phyloP scores from a whole-genome alignment of 2,113 vertebrate species.

The Piprites chloris region DNA sequence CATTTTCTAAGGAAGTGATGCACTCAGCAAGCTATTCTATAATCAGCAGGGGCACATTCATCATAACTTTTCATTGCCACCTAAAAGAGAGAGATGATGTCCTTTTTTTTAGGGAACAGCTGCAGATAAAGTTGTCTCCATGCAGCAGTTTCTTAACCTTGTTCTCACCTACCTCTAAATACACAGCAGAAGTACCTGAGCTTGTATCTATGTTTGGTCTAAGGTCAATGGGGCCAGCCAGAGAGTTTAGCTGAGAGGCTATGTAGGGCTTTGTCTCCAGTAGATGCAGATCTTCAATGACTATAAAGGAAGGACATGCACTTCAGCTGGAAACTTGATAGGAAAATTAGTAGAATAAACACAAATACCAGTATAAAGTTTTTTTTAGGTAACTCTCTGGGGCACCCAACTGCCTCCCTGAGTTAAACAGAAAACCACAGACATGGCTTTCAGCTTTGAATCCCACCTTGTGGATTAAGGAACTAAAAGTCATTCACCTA shows the following conservation, averaged over 20 bases:
- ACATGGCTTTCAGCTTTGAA: not conserved
- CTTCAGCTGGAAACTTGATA: not conserved
- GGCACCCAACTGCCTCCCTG: not conserved
- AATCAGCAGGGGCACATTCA: not conserved
- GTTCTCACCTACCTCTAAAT: not conserved
- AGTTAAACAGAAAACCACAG: not conserved
- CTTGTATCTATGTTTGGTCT: not conserved
- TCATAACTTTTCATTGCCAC: not conserved
- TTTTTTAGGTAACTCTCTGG: not conserved
- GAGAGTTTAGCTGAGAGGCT: not conserved
- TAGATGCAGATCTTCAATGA: not conserved
- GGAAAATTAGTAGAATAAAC: not conserved
- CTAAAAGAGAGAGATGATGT: not conserved
- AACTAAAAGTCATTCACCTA: not conserved
- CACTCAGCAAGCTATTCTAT: not conserved
- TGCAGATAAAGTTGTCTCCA: not conserved
- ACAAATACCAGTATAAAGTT: not conserved
- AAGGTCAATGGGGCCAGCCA: not conserved
- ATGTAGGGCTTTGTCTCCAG: not conserved
- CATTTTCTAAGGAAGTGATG: slow-evolving; percentile 17
- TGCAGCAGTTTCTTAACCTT: not conserved
- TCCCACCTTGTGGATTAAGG: not conserved
- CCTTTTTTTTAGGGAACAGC: not conserved
- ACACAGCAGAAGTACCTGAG: not conserved
- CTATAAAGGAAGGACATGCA: not conserved